Evolutionary conservation across 2,888 invertebrate species (phyloP).

Genomic region (Craniophora ligustri): DNA sequence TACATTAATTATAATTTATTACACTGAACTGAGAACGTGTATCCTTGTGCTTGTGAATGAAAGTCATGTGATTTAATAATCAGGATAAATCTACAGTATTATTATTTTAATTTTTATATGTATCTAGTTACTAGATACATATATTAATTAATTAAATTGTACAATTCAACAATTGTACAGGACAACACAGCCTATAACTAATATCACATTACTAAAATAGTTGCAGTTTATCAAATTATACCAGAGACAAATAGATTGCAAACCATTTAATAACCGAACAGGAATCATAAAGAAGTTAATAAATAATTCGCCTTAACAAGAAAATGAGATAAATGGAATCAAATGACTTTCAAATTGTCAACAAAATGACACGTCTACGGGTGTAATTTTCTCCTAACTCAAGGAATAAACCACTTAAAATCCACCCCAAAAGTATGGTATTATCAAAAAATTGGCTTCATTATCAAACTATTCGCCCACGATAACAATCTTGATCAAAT

Average conservation of each 20-base stretch:
- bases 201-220: no score
- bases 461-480: slow-evolving; percentile 81
- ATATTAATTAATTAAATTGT: no score
- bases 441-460: slow-evolving; percentile 87
- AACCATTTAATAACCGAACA: background rate
- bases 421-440: slow-evolving; percentile 68
- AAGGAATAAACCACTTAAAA: slow-evolving; percentile 71
- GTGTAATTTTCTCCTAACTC: slow-evolving; percentile 79
- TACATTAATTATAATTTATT: slow-evolving; percentile 53
- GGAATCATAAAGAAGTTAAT: slow-evolving; percentile 38
- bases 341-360: slow-evolving; percentile 80
- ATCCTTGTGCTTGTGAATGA: background rate
- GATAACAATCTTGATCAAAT: slow-evolving; percentile 84
- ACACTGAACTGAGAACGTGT: slow-evolving; percentile 11
- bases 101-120: no score
- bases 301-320: slow-evolving; percentile 67
- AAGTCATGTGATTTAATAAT: no score
- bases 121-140: no score
- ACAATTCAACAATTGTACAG: no score
- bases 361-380: slow-evolving; percentile 78
- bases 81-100: no score
- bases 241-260: background rate
- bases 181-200: no score
- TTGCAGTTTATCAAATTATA: no score
- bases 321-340: slow-evolving; percentile 81